phyloP scores from a whole-genome alignment of 2,113 vertebrate species.

The Gobius niger region DNA sequence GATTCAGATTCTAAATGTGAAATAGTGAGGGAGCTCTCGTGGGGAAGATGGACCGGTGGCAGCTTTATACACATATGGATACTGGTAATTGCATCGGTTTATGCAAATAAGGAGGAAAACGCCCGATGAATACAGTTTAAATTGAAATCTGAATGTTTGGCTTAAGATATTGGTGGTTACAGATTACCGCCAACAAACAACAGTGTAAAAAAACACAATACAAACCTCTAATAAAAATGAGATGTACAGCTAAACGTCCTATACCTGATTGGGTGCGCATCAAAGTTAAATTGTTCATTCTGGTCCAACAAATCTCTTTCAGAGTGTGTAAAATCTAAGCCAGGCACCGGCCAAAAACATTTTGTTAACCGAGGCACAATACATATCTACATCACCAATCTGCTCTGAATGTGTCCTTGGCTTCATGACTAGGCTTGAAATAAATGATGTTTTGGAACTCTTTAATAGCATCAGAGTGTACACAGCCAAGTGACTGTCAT shows the following conservation, averaged over 20 bases:
- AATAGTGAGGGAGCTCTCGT: background rate
- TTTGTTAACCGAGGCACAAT: no score
- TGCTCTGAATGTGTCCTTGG: background rate
- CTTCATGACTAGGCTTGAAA: background rate
- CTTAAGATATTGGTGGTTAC: background rate
- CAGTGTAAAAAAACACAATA: background rate
- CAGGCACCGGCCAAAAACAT: background rate
- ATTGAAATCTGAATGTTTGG: background rate
- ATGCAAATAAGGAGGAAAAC: constrained; percentile 14
- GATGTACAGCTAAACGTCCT: background rate
- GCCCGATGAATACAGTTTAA: constrained; percentile 1
- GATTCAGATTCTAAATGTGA: background rate
- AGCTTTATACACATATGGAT: constrained; percentile 10
- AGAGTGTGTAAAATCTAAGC: background rate
- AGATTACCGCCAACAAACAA: background rate
- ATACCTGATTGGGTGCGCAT: no score
- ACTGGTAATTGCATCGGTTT: constrained; percentile 7
- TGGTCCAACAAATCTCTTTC: no score
- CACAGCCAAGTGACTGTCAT: constrained; percentile 25
- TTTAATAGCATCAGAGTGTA: background rate
- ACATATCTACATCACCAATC: background rate
- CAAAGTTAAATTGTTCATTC: no score
- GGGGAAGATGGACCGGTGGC: background rate
- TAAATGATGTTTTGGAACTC: background rate
- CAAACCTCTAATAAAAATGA: no score